Evolutionary conservation across 2,888 invertebrate species (phyloP).

Genomic region (Piscicola geometra): DNA sequence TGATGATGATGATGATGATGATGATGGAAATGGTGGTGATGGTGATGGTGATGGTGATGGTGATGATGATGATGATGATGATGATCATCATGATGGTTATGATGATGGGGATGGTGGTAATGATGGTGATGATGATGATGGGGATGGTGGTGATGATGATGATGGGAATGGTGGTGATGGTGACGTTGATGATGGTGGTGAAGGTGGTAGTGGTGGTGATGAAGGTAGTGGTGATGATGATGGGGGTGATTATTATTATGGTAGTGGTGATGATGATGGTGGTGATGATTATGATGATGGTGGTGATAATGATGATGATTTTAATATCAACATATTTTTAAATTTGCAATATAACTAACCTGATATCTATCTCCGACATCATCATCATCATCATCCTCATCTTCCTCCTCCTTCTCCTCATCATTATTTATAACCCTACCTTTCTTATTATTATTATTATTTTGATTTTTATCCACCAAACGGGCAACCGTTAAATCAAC

Average conservation of each 20-base stretch:
- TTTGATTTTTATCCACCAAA: too few relatives aligned
- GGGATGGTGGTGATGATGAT: constrained; percentile 10
- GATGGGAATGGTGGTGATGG: constrained; percentile 6
- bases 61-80: constrained; percentile 25
- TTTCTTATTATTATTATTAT: too few relatives aligned
- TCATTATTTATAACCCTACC: too few relatives aligned
- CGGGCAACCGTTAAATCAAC: too few relatives aligned
- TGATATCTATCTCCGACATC: too few relatives aligned
- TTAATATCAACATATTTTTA: background rate
- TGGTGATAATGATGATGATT: background rate
- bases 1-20: constrained; percentile 25
- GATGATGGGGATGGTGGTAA: constrained; percentile 9
- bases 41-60: constrained; percentile 12
- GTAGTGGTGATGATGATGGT: constrained; percentile 5
- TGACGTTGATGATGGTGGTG: background rate
- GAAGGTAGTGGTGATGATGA: constrained; percentile 7
- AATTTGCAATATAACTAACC: background rate
- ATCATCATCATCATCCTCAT: too few relatives aligned
- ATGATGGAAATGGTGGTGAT: constrained; percentile 13
- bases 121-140: constrained; percentile 22
- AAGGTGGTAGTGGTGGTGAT: too few relatives aligned
- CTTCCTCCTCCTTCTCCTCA: too few relatives aligned
- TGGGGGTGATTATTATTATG: constrained; percentile 4
- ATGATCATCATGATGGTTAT: constrained; percentile 21
- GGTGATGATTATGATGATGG: constrained; percentile 10